Evolutionary conservation across 2,113 vertebrate species (phyloP).

Genomic region (Clinocottus analis): DNA sequence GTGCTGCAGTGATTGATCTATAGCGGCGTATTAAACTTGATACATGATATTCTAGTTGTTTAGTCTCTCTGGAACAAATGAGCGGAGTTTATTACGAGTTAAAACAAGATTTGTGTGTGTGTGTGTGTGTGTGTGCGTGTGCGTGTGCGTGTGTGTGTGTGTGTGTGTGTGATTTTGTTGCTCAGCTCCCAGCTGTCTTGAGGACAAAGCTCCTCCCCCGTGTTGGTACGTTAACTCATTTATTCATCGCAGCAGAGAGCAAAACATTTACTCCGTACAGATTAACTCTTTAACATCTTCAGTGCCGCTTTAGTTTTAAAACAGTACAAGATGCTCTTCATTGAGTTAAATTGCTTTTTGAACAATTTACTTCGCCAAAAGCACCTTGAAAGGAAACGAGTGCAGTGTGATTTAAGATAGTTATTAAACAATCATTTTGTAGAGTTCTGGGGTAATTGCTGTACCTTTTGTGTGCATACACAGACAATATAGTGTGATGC

Average conservation of each 20-base stretch:
- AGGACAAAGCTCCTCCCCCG: slow-evolving; percentile 8
- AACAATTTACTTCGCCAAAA: not conserved
- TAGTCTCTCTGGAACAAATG: not conserved
- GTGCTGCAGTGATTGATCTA: not conserved
- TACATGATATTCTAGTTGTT: not conserved
- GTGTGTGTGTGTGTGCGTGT: not conserved
- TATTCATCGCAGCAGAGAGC: not conserved
- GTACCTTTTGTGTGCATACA: not conserved
- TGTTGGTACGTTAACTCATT: slow-evolving; percentile 36
- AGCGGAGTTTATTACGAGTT: not conserved
- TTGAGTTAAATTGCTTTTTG: not conserved
- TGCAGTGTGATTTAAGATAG: not conserved
- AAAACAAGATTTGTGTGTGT: not conserved
- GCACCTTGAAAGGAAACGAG: not conserved
- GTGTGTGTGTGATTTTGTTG: slow-evolving; percentile 32
- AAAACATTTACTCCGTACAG: slow-evolving; percentile 24
- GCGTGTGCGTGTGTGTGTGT: not conserved
- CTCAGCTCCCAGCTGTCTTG: slow-evolving; percentile 11
- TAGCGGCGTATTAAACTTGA: not conserved
- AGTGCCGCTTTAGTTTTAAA: no score
- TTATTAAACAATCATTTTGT: not conserved
- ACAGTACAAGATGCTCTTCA: not conserved
- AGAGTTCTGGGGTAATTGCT: not conserved
- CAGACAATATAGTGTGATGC: not conserved
- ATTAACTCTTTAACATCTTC: no score